Base-by-base conservation (phyloP, 2,797 vertebrate genomes). In the Pelochelys cantorii region DNA sequence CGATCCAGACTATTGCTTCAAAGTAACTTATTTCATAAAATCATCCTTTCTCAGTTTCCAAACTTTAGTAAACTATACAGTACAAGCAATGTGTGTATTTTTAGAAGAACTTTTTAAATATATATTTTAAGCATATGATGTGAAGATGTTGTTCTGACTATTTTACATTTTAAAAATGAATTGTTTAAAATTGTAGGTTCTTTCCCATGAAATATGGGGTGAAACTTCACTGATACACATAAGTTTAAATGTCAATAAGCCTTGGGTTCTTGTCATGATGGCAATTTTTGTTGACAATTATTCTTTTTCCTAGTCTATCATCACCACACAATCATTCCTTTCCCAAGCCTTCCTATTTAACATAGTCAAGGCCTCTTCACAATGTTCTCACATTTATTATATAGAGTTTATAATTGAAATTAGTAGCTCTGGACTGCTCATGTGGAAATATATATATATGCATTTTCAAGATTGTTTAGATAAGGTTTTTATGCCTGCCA, bases 221-320 rank as follows among this genome's bases (percentile, higher is more conserved):
- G 89, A 29, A 14, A 89, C 59, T 87, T 85, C 42, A 90, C 31
- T 83, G 75, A 80, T 82, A 25, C 62, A 88, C 29, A 87, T 53
- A 81, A 88, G 90, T 85, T 85, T 84, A 95, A 92, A 96, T 91
- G 23, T 75, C 83, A 94, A 89, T 92, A 88, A 91, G 95, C 12
- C n/a, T 81, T 84, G 10, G 11, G 83, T 81, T 94, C 15, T 82
- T 86, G 87, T 83, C 12, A 65, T 90, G 37, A 93, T 60, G 23
- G 77, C 83, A 90, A 89, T 91, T 93, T 94, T 29, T 94, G 62
- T 77, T 91, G 90, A 94, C 75, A 95, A 94, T 52, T 4, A 54
- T 52, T 2, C 85, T 94, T 95, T 86, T 93, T 59, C 27, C 56
- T n/a, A 71, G 62, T 90, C 56, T 87, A 84, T 4, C 22, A 79